Evolutionary conservation across 2,797 vertebrate species (phyloP).

Genomic region (Netta rufina): DNA sequence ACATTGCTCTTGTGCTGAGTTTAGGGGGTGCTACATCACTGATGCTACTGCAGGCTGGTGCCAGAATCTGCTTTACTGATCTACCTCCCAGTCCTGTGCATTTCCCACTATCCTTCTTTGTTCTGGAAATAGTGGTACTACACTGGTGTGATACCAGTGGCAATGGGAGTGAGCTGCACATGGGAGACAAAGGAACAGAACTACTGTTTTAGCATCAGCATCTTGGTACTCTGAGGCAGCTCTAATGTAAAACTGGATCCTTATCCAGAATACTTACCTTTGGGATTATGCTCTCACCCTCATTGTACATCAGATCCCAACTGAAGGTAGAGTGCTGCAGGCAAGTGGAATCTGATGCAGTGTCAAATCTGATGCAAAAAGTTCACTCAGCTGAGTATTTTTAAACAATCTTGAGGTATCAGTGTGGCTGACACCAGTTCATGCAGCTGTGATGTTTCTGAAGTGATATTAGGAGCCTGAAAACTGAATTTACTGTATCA

Average conservation of each 20-base stretch:
- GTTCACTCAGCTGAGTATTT: not conserved
- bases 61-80: not conserved
- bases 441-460: not conserved
- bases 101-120: not conserved
- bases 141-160: not conserved
- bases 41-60: not conserved
- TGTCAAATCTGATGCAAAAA: not conserved
- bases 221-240: not conserved
- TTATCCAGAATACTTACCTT: not conserved
- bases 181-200: not conserved
- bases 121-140: not conserved
- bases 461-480: not conserved
- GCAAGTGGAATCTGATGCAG: not conserved
- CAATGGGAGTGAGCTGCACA: not conserved
- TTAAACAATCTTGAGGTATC: not conserved
- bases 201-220: not conserved
- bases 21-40: not conserved
- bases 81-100: rapidly evolving
- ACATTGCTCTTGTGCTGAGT: not conserved
- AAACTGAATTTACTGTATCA: slow-evolving; percentile 3
- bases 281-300: not conserved
- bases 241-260: not conserved
- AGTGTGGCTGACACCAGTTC: not conserved
- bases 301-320: not conserved
- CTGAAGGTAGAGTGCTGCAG: not conserved